These are phyloP conservation scores for Apeira syringaria DNA, from an alignment of 2,888 invertebrate genomes.

Conservation along the genomic window DNA sequence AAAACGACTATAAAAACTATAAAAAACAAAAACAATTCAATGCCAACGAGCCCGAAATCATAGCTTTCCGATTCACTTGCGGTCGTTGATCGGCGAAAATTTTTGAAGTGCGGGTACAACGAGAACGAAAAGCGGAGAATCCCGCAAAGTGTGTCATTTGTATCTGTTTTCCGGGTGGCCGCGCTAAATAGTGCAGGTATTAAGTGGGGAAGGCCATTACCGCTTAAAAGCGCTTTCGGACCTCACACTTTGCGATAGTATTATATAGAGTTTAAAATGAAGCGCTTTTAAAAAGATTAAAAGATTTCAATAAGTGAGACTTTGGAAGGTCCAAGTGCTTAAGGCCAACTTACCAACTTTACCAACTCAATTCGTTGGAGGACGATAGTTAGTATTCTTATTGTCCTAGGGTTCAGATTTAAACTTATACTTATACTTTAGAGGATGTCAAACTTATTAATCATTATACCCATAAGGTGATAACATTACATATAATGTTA, in stretches of 20 bases:
- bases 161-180: conserved; percentile 56
- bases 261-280: conserved; percentile 30
- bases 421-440: too few species aligned
- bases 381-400: too few species aligned
- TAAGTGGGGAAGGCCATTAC: conserved; percentile 50
- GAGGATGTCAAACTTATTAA: too few species aligned
- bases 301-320: conserved; percentile 4
- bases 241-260: conserved; percentile 17
- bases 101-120: conserved; percentile 3
- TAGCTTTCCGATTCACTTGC: conserved; percentile 32
- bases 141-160: conserved; percentile 48
- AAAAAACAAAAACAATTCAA: conserved; percentile 26
- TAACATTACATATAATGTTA: too few species aligned
- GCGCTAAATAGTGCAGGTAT: conserved; percentile 55
- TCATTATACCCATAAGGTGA: too few species aligned
- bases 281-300: conserved; percentile 19
- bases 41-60: conserved; percentile 20
- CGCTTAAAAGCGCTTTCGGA: conserved; percentile 51
- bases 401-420: too few species aligned
- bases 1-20: conserved; percentile 16
- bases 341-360: too few species aligned
- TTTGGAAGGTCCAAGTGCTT: conserved; percentile 13
- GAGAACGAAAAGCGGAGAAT: conserved; percentile 8
- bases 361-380: too few species aligned
- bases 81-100: conserved; percentile 26